Percentiles rank a stretch among this genome's conserved stretches.
These are phyloP conservation scores for Pristionchus pacificus DNA, from an alignment of 1,140 invertebrate species.

Conservation along the genomic window DNA sequence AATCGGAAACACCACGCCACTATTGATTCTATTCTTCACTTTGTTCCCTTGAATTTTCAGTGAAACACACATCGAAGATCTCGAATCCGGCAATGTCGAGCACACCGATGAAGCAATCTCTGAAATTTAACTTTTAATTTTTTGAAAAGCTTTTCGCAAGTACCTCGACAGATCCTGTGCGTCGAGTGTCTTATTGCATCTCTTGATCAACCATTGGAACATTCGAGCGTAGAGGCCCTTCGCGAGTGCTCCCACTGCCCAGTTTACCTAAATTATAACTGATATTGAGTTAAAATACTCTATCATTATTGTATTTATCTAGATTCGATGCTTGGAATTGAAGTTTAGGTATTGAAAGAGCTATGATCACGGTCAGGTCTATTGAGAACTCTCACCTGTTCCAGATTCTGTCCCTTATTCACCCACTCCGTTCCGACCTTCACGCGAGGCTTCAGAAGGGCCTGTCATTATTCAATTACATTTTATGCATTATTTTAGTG, in stretches of 20 bases:
- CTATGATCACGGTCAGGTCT: too few species aligned
- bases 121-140: background rate
- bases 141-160: background rate
- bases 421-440: conserved; percentile 64
- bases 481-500: background rate
- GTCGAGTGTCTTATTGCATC: conserved; percentile 67
- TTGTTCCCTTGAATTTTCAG: background rate
- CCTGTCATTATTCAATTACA: conserved; percentile 27
- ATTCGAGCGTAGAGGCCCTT: conserved; percentile 67
- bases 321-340: too few species aligned
- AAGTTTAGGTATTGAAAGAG: too few species aligned
- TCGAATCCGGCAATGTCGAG: conserved; percentile 99
- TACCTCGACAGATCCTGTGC: conserved; percentile 47
- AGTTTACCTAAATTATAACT: conserved; percentile 46
- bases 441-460: conserved; percentile 66
- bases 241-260: conserved; percentile 65
- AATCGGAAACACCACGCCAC: too few species aligned
- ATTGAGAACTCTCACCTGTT: conserved; percentile 70
- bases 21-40: too few species aligned
- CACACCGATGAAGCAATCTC: conserved; percentile 71
- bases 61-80: conserved; percentile 84
- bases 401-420: conserved; percentile 70
- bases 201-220: conserved; percentile 65
- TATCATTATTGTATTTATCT: background rate
- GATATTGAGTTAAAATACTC: background rate